Percentiles rank a stretch among this genome's conserved stretches.
phyloP scores from a whole-genome alignment of 2,113 vertebrate genomes.

The Aplodontia rufa region DNA sequence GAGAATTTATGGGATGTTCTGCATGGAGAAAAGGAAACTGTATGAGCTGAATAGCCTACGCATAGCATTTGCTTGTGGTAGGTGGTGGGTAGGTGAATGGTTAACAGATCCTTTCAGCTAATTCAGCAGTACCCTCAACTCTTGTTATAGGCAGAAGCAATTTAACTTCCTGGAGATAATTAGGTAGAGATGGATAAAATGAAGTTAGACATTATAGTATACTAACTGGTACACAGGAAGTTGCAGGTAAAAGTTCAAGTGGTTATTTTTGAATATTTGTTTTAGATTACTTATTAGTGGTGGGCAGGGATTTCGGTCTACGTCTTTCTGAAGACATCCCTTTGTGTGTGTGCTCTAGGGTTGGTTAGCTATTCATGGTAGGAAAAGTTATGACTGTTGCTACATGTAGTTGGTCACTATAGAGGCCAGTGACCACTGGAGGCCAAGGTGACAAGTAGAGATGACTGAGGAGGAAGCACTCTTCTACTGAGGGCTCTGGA shows the following conservation, averaged over 20 bases:
- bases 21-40: conserved; percentile 27
- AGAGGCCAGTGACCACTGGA: background rate
- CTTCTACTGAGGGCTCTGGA: background rate
- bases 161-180: conserved; percentile 23
- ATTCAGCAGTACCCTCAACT: background rate
- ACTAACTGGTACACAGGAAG: background rate
- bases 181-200: background rate
- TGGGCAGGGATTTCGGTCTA: background rate
- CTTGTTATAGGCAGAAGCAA: background rate
- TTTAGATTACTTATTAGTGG: conserved; percentile 1
- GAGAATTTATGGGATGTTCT: background rate
- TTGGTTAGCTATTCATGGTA: background rate
- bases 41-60: background rate
- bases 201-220: background rate
- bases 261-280: conserved; percentile 30
- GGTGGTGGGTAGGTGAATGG: background rate
- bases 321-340: background rate
- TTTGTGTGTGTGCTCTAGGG: background rate
- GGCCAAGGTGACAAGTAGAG: background rate
- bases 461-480: background rate
- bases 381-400: background rate
- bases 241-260: background rate
- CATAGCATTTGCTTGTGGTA: background rate
- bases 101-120: background rate
- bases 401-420: background rate